Evolutionary conservation across 2,113 vertebrate genomes (phyloP).

Genomic region (Gila orcuttii): DNA sequence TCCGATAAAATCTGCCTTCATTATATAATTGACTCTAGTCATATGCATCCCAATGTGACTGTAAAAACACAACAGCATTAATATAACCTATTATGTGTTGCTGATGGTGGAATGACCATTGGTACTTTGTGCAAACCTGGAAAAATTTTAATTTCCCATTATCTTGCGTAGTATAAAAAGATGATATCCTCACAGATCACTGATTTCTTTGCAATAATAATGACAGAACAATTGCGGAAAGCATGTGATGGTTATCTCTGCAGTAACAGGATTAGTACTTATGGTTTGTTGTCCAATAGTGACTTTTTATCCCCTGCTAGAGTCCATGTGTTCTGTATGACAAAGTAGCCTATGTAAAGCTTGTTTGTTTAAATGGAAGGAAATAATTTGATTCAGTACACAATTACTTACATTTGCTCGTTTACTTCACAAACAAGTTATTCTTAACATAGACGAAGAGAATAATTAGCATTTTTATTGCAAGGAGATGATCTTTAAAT

Average conservation of each 20-base stretch:
- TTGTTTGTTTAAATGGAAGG: slow-evolving; percentile 5
- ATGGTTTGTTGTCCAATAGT: slow-evolving; percentile 20
- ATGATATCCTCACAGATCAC: slow-evolving; percentile 44
- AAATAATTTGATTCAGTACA: neutral
- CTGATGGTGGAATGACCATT: slow-evolving; percentile 50
- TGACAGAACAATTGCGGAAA: slow-evolving; percentile 57
- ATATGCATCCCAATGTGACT: neutral
- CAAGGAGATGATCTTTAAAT: neutral
- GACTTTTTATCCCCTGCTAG: neutral
- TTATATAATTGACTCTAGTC: neutral
- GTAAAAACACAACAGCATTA: neutral
- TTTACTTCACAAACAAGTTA: neutral
- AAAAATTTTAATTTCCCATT: slow-evolving; percentile 56
- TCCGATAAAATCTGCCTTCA: neutral
- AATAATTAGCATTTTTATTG: slow-evolving; percentile 16
- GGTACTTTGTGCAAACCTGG: slow-evolving; percentile 46
- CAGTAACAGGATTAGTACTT: slow-evolving; percentile 18
- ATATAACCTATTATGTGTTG: slow-evolving; percentile 27
- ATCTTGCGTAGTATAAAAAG: neutral
- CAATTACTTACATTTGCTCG: neutral
- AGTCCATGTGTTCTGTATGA: neutral
- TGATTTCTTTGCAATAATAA: slow-evolving; percentile 48
- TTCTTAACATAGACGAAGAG: neutral
- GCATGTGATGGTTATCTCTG: slow-evolving; percentile 34
- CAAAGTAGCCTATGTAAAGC: neutral